Conservation (phyloP, 2,888 invertebrate genomes). For the Zelleria hepariella region DNA sequence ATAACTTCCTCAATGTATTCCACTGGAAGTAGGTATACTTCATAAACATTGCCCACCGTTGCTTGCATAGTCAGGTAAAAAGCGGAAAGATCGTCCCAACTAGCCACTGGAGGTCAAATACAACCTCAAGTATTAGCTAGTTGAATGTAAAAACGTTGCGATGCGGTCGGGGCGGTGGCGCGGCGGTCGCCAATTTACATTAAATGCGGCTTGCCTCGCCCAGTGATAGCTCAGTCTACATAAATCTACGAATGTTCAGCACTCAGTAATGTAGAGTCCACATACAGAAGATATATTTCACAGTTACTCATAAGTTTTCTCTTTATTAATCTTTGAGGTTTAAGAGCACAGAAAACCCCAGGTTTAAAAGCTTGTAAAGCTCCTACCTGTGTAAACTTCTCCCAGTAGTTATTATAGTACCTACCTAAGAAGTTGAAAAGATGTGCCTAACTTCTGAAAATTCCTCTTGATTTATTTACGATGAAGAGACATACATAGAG, state of each 20-base stretch:
- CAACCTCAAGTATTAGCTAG: slow-evolving; percentile 59
- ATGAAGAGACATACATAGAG: background rate
- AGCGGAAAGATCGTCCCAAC: slow-evolving; percentile 47
- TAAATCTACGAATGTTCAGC: background rate
- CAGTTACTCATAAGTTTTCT: background rate
- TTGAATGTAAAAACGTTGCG: slow-evolving; percentile 62
- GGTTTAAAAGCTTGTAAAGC: background rate
- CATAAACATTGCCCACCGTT: too few relatives aligned
- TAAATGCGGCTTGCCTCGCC: slow-evolving; percentile 58
- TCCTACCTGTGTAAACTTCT: too few relatives aligned
- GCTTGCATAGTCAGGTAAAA: too few relatives aligned
- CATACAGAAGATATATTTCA: too few relatives aligned
- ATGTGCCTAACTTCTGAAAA: background rate
- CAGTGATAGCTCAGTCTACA: slow-evolving; percentile 44
- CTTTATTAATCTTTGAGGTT: background rate
- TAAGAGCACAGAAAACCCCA: background rate
- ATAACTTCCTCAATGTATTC: too few relatives aligned
- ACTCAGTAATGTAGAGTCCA: background rate
- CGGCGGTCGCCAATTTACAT: slow-evolving; percentile 60
- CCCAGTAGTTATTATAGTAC: background rate
- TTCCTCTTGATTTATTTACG: background rate
- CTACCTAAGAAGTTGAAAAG: background rate
- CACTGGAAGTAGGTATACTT: too few relatives aligned
- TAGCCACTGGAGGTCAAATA: slow-evolving; percentile 47
- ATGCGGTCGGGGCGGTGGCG: slow-evolving; percentile 38